Conservation (phyloP, 2,888 invertebrate genomes). For the Drosophila anceps region DNA sequence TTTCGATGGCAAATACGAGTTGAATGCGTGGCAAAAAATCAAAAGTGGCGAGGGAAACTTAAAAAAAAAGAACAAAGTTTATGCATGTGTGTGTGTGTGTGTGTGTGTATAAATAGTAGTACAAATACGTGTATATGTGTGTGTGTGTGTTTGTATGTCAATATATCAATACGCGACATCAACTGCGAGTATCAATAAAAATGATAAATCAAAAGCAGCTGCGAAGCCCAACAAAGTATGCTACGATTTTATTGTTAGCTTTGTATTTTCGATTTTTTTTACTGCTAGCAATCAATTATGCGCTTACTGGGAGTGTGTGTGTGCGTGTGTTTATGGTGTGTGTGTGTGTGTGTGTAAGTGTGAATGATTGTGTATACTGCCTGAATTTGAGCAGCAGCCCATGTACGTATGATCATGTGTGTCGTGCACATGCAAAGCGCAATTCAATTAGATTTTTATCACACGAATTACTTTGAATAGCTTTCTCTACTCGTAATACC, state of each 20-base stretch:
- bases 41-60: conserved; percentile 1
- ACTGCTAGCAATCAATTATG: conserved; percentile 58
- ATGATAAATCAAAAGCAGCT: conserved; percentile 53
- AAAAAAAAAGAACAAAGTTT: not conserved
- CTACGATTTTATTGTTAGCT: conserved; percentile 54
- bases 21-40: conserved; percentile 32
- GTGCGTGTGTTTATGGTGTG: not conserved
- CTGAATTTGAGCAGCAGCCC: conserved; percentile 29
- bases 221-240: conserved; percentile 78
- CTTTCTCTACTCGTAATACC: conserved; percentile 1
- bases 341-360: conserved; percentile 16
- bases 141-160: conserved; percentile 23
- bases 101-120: conserved; percentile 3
- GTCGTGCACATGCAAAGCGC: conserved; percentile 31
- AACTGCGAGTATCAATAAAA: conserved; percentile 44
- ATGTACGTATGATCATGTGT: conserved; percentile 24
- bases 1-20: conserved; percentile 29
- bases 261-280: conserved; percentile 51
- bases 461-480: not conserved
- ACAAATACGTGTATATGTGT: conserved; percentile 2
- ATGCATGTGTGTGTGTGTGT: conserved; percentile 10
- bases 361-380: conserved; percentile 38
- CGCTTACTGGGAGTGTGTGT: conserved; percentile 45
- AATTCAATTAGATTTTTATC: conserved; percentile 41
- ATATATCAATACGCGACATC: conserved; percentile 43